phyloP scores from a whole-genome alignment of 2,888 invertebrate genomes.

The Agrochola litura region DNA sequence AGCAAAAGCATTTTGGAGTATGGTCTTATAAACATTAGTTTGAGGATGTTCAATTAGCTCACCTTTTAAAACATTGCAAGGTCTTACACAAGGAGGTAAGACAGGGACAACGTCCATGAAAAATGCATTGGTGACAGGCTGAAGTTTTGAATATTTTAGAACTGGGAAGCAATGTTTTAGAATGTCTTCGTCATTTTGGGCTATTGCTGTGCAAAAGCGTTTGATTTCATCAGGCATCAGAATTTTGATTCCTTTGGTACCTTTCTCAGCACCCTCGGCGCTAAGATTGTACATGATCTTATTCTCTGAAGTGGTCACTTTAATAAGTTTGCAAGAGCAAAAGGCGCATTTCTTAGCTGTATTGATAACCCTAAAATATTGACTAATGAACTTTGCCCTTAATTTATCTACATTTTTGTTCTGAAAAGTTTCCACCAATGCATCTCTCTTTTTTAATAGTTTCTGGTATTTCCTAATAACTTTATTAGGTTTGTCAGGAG shows the following conservation, averaged over 20 bases:
- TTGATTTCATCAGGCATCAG: conserved; percentile 92
- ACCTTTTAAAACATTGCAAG: conserved; percentile 92
- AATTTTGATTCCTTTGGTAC: conserved; percentile 84
- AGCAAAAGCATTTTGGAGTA: conserved; percentile 92
- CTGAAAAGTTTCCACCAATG: conserved; percentile 78
- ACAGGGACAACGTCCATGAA: conserved; percentile 96
- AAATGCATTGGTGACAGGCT: conserved; percentile 95
- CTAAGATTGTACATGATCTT: conserved; percentile 90
- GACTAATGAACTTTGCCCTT: conserved; percentile 84
- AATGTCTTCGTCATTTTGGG: conserved; percentile 93
- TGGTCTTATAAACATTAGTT: conserved; percentile 92
- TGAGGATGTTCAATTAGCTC: conserved; percentile 95
- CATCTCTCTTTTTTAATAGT: conserved; percentile 78
- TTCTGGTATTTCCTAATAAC: conserved; percentile 84
- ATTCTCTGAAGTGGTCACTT: conserved; percentile 91
- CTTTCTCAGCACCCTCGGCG: conserved; percentile 76
- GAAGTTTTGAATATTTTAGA: conserved; percentile 86
- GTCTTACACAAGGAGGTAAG: conserved; percentile 96
- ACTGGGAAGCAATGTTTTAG: conserved; percentile 93
- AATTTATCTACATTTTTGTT: conserved; percentile 89
- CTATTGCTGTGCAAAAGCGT: conserved; percentile 93
- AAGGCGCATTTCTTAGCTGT: conserved; percentile 88
- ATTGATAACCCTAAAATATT: conserved; percentile 85
- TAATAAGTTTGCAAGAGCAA: conserved; percentile 88
- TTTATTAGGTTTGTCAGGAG: conserved; percentile 85